Evolutionary conservation across 2,797 vertebrate species (phyloP), one percentile per base, ranked within the genome.

Genomic region (Chromis chromis): DNA sequence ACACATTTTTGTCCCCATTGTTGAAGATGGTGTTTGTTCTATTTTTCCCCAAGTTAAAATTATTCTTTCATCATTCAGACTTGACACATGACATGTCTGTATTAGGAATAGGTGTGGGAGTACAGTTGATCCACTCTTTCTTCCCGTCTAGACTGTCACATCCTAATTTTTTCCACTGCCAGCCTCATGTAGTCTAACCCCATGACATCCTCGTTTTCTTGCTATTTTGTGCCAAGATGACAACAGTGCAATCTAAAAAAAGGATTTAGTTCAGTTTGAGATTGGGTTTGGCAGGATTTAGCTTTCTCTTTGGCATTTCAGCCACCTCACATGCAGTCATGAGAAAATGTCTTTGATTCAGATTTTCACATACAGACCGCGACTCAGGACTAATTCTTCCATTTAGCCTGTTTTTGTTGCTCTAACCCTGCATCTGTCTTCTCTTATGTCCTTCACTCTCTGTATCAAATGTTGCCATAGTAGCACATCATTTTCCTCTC

Each of bases 391-490:
- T 24, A 22, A 25, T 61, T 53, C n/a, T 6, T 70, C 8, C 21
- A 3, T n/a, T 31, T 27, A 25, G 2, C 19, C n/a, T 48, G 31
- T 48, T 46, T 27, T 52, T 67, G n/a, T 52, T 16, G 1, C 36
- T 8, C 1, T 24, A 48, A 9, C 17, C 3, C 22, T 39, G 24
- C 16, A n/a, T 74, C 7, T 22, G 10, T 48, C 54, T 49, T 48
- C 25, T 40, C 3, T 53, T 14, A 7, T 6, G 16, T 42, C 42
- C 56, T 54, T 74, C 27, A 53, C 40, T 46, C 16, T 57, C 28
- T 58, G 10, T 72, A 19, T 74, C 22, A 28, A 56, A 78, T 46
- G 74, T 82, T 84, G 59, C 79, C 70, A 81, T 83, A 59, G 71
- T 63, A 81, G 74, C 66, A 60, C 4, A 31, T 56, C 10, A 22